A percentile compares a stretch with the other conserved stretches of the same genome.
Conservation (phyloP, 1,140 invertebrate species). For the Drosophila tsacasi region DNA sequence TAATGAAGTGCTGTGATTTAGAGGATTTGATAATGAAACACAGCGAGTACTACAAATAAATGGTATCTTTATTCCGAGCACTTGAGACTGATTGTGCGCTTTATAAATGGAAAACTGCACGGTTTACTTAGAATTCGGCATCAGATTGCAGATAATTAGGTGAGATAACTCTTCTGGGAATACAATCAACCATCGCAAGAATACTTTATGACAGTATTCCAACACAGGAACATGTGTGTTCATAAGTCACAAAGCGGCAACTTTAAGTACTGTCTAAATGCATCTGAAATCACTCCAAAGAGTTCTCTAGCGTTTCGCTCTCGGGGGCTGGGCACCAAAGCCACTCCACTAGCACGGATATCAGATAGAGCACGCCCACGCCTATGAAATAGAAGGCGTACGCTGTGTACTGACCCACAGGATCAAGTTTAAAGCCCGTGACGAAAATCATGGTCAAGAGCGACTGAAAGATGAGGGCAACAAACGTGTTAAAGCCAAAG, state of each 20-base stretch:
- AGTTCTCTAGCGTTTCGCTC: conserved; percentile 46
- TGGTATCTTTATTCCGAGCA: conserved; percentile 36
- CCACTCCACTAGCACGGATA: conserved; percentile 74
- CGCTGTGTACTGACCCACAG: conserved; percentile 85
- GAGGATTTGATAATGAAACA: conserved; percentile 9
- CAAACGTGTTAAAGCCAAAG: conserved; percentile 95
- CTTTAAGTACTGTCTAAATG: conserved; percentile 42
- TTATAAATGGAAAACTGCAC: conserved; percentile 35
- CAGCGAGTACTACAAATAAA: conserved; percentile 12
- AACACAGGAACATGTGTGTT: conserved; percentile 29
- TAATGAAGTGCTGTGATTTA: conserved; percentile 17
- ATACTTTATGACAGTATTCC: conserved; percentile 7
- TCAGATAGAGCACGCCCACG: conserved; percentile 65
- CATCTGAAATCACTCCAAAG: conserved; percentile 41
- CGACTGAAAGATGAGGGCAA: conserved; percentile 92
- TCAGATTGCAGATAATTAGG: conserved; percentile 5
- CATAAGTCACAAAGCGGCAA: conserved; percentile 9
- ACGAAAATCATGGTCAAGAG: conserved; percentile 91
- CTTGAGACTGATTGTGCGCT: conserved; percentile 36
- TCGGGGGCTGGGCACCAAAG: conserved; percentile 29
- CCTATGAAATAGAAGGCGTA: conserved; percentile 84
- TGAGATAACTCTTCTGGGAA: conserved; percentile 23
- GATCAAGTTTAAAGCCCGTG: conserved; percentile 85
- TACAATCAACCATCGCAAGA: conserved; percentile 26
- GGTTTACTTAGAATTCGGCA: conserved; percentile 24